Evolutionary conservation across 2,113 vertebrate genomes (phyloP), one percentile per base, ranked within the genome.

Genomic region (Natator depressus): DNA sequence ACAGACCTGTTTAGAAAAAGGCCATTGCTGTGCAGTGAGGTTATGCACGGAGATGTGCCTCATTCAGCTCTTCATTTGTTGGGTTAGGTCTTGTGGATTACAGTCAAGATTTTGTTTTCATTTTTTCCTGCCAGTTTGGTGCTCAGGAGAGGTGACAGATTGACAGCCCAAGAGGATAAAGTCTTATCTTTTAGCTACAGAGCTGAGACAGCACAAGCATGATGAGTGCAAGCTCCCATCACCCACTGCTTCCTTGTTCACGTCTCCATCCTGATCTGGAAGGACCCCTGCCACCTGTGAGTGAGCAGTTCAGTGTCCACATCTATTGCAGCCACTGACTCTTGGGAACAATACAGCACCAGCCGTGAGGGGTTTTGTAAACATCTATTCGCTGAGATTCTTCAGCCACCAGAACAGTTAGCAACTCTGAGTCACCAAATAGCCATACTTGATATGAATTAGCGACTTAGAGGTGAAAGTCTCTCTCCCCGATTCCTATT

Each of bases 101-200:
- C 79, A 53, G 5, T 8, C 84, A 79, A 79, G 50, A 46, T 25
- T 55, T 10, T 51, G 3, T 9, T 54, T 57, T 75, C 51, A 82
- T 93, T 38, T 86, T 91, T 82, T 83, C 91, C 93, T 94, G 84
- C 81, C 91, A 94, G 89, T 96, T 95, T 96, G 81, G 87, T 89
- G 82, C 87, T 92, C 50, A 49, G 83, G 91, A 95, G 80, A 92
- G 93, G 87, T 62, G 91, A 93, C 35, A 91, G 90, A 93, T 31
- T 76, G 86, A 49, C 13, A 85, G 75, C 51, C 13, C 79, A 89
- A 78, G 49, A 95, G 50, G 94, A 95, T 11, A 35, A 96, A 82
- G 46, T 83, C 35, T 82, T 89, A 20, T 85, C 79, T 94, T 93
- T 80, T 78, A 79, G n/a, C 80, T 83, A 93, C 91, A 96, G 24